Conservation (phyloP, 2,797 vertebrate genomes). For the Urosaurus nigricauda region DNA sequence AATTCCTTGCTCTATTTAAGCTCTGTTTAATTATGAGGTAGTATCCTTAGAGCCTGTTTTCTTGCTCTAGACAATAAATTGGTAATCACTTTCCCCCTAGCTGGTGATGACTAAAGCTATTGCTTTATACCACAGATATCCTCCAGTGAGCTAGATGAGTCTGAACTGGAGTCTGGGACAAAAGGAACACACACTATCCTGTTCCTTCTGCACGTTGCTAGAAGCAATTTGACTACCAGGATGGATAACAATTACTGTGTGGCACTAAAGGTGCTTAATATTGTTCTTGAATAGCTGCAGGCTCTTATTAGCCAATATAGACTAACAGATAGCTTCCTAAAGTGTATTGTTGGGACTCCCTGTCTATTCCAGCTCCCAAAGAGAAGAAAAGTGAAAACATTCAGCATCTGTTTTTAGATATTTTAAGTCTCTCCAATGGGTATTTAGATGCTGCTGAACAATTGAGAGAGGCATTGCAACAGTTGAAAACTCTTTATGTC, state of each 20-base stretch:
- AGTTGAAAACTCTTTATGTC: neutral
- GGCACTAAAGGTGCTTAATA: conserved; percentile 23
- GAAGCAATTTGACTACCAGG: conserved; percentile 9
- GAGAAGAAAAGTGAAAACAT: conserved; percentile 12
- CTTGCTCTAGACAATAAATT: conserved; percentile 28
- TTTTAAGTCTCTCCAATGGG: conserved; percentile 18
- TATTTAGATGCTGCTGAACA: conserved; percentile 9
- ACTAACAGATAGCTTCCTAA: conserved; percentile 14
- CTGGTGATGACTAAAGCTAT: neutral
- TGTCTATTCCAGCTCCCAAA: conserved; percentile 7
- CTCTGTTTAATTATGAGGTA: conserved; percentile 21
- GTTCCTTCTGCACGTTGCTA: neutral
- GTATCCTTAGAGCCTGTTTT: conserved; percentile 20
- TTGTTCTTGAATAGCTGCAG: neutral
- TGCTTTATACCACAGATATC: conserved; percentile 5
- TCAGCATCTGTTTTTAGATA: conserved; percentile 37
- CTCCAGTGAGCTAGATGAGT: conserved; percentile 3
- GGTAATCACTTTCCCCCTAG: neutral
- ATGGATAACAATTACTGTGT: conserved; percentile 24
- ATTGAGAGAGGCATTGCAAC: conserved; percentile 2
- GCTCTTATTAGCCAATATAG: conserved; percentile 19
- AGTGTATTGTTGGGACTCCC: neutral
- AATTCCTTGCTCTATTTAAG: conserved; percentile 20
- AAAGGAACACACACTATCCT: neutral
- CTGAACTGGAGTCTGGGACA: neutral